Evolutionary conservation across 1,140 invertebrate genomes (phyloP), one percentile per base, ranked within the genome.

Genomic region (Megalonaias nervosa): DNA sequence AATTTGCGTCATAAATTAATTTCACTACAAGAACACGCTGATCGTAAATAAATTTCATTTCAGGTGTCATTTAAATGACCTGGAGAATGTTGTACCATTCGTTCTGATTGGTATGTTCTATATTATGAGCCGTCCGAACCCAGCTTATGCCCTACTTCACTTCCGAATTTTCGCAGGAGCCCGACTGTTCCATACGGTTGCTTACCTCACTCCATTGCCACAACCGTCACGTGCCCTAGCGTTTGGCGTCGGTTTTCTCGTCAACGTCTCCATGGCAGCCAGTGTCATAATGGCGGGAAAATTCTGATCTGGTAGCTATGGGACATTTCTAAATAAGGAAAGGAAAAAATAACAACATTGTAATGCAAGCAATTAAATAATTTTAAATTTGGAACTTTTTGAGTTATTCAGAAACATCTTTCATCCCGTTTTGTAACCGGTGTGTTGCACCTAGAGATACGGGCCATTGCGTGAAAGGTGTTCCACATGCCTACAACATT

Each of bases 31-130:
- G 6, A 6, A 48, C 38, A 48, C 11, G 38, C 11, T 48, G 38
- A 48, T 11, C 38, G 38, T 48, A 11, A 48, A 48, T 48, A 48
- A 48, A 9, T 48, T 48, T 48, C 4, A 13, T 76, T 75, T 65
- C 77, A 93, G 94, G 80, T 93, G 93, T 23, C 94, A 94, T 84
- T 88, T 91, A 62, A 94, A 95, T 82, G 94, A 94, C 83, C 78
- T 95, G 74, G 94, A 95, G 86, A 95, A 94, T 81, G 91, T 94
- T 75, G 83, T 93, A 5, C 90, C 93, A 9, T 94, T 94, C 90
- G 91, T 94, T 15, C 81, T 92, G 1, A 87, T 93, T 61, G 93
- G 92, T 4, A 90, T 92, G 0, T 76, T 94, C 1, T 95, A 94
- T 87, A 84, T 93, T 0, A 82, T 92, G 61, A 94, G 93, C 1